A percentile compares a stretch with the other conserved stretches of the same genome.
These are phyloP conservation scores for Allobates femoralis DNA, from an alignment of 2,797 vertebrate genomes.

Conservation along the genomic window DNA sequence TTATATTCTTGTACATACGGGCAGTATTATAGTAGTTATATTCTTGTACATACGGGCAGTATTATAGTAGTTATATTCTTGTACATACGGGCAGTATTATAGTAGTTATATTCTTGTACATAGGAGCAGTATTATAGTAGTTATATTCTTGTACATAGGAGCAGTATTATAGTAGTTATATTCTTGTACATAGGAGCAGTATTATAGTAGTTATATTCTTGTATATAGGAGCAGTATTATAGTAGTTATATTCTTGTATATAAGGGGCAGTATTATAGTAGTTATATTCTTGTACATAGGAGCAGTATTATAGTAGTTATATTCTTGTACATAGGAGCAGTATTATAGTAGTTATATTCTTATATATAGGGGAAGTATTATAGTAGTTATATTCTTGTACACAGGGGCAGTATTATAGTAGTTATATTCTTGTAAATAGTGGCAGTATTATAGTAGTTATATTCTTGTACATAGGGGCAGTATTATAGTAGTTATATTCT, in stretches of 20 bases:
- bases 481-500: not conserved
- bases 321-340: not conserved
- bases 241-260: slow-evolving; percentile 15
- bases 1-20: no score
- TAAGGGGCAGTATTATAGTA: no score
- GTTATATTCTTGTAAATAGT: not conserved
- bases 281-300: slow-evolving; percentile 3
- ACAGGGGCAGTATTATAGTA: not conserved
- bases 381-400: no score
- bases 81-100: not conserved
- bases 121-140: slow-evolving; percentile 6
- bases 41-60: no score
- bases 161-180: slow-evolving; percentile 7
- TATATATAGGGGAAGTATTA: no score
- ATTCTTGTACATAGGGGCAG: no score
- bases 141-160: not conserved
- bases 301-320: slow-evolving; percentile 5
- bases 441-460: not conserved
- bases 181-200: not conserved
- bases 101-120: not conserved
- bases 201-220: slow-evolving; percentile 4
- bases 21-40: no score
- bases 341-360: slow-evolving; percentile 10
- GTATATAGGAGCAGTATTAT: slow-evolving; percentile 7
- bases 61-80: no score